Evolutionary conservation across 2,113 vertebrate species (phyloP).

Genomic region (Loxodonta africana): DNA sequence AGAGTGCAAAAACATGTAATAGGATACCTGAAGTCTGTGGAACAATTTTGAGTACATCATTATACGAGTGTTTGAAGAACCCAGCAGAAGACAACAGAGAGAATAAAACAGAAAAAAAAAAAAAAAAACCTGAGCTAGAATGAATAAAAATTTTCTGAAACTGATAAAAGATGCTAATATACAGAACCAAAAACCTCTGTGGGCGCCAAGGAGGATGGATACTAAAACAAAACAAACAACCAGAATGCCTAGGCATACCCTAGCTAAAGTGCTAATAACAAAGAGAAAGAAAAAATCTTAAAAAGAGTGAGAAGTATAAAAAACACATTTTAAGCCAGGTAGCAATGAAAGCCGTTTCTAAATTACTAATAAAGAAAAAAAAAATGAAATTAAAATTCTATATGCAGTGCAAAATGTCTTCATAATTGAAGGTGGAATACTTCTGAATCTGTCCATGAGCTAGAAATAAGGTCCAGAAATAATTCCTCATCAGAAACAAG

Average conservation of each 20-base stretch:
- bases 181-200: neutral
- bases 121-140: neutral
- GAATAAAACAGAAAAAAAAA: neutral
- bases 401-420: neutral
- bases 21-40: neutral
- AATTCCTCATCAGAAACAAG: neutral
- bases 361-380: neutral
- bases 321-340: neutral
- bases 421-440: neutral
- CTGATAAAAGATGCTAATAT: neutral
- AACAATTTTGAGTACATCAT: neutral
- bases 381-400: neutral
- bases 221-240: neutral
- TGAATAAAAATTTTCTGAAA: neutral
- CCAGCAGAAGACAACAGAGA: neutral
- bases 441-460: neutral
- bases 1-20: neutral
- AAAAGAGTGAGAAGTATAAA: neutral
- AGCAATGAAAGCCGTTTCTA: neutral
- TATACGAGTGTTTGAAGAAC: neutral
- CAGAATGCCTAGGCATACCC: neutral
- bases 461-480: neutral
- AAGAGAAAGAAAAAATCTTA: neutral
- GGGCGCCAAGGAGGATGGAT: neutral
- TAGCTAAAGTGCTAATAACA: neutral